These are phyloP conservation scores for Podabrus alpinus DNA, from an alignment of 2,888 invertebrate species.

Conservation along the genomic window DNA sequence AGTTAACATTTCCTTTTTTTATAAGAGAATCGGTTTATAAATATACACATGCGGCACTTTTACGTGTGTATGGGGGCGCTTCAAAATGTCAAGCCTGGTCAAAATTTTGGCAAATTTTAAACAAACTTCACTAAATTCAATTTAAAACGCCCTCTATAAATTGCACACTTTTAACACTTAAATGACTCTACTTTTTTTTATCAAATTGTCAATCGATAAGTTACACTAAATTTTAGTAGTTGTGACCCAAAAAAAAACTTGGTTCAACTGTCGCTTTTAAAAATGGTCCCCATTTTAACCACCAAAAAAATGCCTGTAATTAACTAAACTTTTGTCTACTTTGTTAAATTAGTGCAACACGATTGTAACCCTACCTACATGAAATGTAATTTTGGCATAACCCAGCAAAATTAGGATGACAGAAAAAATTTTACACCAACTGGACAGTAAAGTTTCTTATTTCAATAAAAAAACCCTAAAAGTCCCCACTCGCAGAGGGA, in stretches of 20 bases:
- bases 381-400: background rate
- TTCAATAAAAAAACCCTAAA: background rate
- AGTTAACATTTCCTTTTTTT: background rate
- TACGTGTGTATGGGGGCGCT: conserved; percentile 42
- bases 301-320: background rate
- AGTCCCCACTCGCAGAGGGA: background rate
- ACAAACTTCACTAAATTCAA: conserved; percentile 7
- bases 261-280: background rate
- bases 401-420: background rate
- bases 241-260: background rate
- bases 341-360: background rate
- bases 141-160: background rate
- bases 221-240: background rate
- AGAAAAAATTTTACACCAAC: background rate
- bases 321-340: background rate
- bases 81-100: background rate
- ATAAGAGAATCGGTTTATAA: conserved; percentile 5
- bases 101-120: background rate
- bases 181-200: background rate
- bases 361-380: background rate
- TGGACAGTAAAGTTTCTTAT: too few relatives aligned
- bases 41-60: conserved; percentile 51
- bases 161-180: background rate
- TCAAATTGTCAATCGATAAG: background rate
- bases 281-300: background rate